Percentiles rank a stretch among this genome's conserved stretches.
phyloP scores from a whole-genome alignment of 1,140 invertebrate genomes.

The Catajapyx aquilonaris region DNA sequence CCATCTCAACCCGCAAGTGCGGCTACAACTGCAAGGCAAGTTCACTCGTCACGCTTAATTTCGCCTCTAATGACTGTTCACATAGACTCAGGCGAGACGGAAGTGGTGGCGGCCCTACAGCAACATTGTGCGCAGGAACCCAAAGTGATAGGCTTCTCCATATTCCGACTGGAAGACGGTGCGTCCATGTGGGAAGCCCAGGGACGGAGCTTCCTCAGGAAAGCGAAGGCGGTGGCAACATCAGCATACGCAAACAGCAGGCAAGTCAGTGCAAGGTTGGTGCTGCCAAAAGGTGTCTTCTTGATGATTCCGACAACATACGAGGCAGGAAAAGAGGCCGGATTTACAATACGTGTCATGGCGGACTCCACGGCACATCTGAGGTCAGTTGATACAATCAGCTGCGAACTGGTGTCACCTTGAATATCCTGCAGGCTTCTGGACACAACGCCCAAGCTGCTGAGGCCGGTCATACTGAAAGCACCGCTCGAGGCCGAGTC shows the following conservation, averaged over 20 bases:
- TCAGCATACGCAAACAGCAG: constrained; percentile 80
- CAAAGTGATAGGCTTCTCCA: constrained; percentile 82
- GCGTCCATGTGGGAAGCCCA: constrained; percentile 40
- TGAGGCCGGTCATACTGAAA: constrained; percentile 50
- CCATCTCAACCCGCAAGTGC: constrained; percentile 79
- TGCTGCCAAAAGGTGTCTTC: constrained; percentile 62
- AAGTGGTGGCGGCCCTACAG: constrained; percentile 66
- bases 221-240: constrained; percentile 67
- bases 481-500: constrained; percentile 41
- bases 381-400: not conserved
- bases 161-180: constrained; percentile 56
- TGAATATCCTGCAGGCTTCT: constrained; percentile 32
- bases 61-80: too few relatives aligned
- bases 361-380: constrained; percentile 44
- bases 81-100: too few relatives aligned
- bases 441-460: constrained; percentile 46
- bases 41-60: too few relatives aligned
- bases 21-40: constrained; percentile 56
- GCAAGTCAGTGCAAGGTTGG: constrained; percentile 47
- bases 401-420: not conserved
- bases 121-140: constrained; percentile 82
- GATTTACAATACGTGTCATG: constrained; percentile 53
- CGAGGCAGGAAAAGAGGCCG: constrained; percentile 72
- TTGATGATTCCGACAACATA: constrained; percentile 76
- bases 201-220: constrained; percentile 60